phyloP scores from a whole-genome alignment of 2,113 vertebrate species.

The Cynoglossus semilaevis region DNA sequence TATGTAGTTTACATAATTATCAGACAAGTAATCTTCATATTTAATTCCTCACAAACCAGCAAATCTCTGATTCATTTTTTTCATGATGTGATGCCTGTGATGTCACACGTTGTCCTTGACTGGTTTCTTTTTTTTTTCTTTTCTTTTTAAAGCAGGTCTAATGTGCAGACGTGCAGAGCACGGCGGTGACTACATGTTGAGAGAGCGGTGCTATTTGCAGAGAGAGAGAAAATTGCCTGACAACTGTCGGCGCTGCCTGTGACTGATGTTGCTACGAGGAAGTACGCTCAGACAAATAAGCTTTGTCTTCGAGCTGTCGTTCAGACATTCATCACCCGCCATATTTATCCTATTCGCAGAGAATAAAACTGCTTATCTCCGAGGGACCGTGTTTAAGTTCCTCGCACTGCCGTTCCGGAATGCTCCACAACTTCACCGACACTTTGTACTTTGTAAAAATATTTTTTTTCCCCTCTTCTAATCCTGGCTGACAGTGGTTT shows the following conservation, averaged over 20 bases:
- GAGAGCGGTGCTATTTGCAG: slow-evolving; percentile 49
- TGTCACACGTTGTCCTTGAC: too few relatives aligned
- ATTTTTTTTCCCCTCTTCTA: not conserved
- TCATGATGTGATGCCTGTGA: too few relatives aligned
- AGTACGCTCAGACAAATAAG: slow-evolving; percentile 55
- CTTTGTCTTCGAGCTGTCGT: slow-evolving; percentile 55
- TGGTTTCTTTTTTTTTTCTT: too few relatives aligned
- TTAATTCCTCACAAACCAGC: too few relatives aligned
- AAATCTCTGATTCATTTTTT: too few relatives aligned
- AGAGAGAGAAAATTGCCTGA: slow-evolving; percentile 47
- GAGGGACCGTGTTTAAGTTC: slow-evolving; percentile 55
- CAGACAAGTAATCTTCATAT: too few relatives aligned
- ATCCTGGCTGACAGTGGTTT: too few relatives aligned
- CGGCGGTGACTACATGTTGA: slow-evolving; percentile 15
- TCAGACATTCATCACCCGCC: slow-evolving; percentile 57
- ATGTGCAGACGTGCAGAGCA: slow-evolving; percentile 28
- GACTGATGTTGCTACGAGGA: slow-evolving; percentile 59
- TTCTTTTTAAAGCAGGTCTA: too few relatives aligned
- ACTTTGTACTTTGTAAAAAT: not conserved
- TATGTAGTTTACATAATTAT: too few relatives aligned
- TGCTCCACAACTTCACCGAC: slow-evolving; percentile 30
- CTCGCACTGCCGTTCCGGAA: slow-evolving; percentile 24
- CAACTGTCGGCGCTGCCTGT: slow-evolving; percentile 44
- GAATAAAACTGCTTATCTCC: slow-evolving; percentile 54
- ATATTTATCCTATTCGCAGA: slow-evolving; percentile 47